These are phyloP conservation scores for Macaria liturata DNA, from an alignment of 2,888 invertebrate genomes.

Conservation along the genomic window DNA sequence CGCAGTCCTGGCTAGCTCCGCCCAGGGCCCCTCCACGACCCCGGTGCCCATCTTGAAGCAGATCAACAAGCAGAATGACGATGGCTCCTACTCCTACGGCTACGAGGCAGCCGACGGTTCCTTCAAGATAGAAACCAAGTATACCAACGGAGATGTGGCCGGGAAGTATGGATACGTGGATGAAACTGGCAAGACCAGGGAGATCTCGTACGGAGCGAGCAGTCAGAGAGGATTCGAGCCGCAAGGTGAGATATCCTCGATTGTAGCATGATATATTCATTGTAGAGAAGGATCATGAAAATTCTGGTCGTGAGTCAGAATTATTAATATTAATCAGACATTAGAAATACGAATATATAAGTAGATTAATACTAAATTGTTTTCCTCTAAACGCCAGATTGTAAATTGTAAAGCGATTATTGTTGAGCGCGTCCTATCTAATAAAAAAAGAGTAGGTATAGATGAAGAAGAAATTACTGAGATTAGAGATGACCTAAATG, in stretches of 20 bases:
- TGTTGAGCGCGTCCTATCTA: too few species aligned
- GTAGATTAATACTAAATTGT: too few species aligned
- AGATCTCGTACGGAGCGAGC: constrained; percentile 93
- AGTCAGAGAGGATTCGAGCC: constrained; percentile 92
- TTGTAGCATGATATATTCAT: too few species aligned
- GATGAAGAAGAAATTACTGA: too few species aligned
- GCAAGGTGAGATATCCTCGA: constrained; percentile 81
- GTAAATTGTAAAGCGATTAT: too few species aligned
- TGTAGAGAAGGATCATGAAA: too few species aligned
- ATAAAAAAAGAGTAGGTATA: too few species aligned
- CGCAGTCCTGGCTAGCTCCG: constrained; percentile 42
- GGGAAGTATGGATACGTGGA: constrained; percentile 96
- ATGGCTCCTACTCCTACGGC: constrained; percentile 94
- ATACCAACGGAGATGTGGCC: constrained; percentile 91
- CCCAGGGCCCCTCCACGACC: constrained; percentile 84
- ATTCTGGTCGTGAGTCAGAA: too few species aligned
- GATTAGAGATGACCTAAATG: too few species aligned
- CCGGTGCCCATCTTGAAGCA: constrained; percentile 92
- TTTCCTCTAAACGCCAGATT: too few species aligned
- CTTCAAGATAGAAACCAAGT: constrained; percentile 94
- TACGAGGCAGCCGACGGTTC: constrained; percentile 94
- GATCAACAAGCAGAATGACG: constrained; percentile 93
- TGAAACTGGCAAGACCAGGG: constrained; percentile 88
- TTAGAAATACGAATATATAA: too few species aligned
- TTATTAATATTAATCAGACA: too few species aligned